Base-by-base conservation (phyloP, 2,888 invertebrate genomes). In the Dendrolimus pini region DNA sequence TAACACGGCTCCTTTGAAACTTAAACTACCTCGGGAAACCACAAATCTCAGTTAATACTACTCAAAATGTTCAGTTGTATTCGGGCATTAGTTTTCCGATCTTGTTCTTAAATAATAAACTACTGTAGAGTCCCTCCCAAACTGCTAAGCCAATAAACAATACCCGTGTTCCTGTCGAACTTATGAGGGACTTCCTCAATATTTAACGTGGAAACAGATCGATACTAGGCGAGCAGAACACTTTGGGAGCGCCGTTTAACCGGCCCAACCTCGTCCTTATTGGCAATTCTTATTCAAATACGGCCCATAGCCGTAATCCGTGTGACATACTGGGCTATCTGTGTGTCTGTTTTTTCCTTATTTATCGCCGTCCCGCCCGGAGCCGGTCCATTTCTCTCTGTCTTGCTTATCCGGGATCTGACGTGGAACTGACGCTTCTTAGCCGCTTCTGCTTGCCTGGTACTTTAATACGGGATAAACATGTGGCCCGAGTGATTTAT, bases 261-360 rank as follows among this genome's bases (percentile, higher is more conserved):
- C 75, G 72, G 62, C 71, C 75, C 73, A 65, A 66, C 71, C 66
- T 71, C 61, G 64, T 76, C 72, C 74, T 84, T 86, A 85, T 87
- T 86, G 83, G 82, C 86, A 82, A 89, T 89, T 87, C 85, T 83
- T 85, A 89, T 89, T 89, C 85, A 88, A 89, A 88, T 85, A 84
- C 77, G 79, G 79, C 72, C 71, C 74, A 75, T 72, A 62, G 54
- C 52, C 69, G 82, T 85, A 87, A 86, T 88, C 87, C 81, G 74
- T 69, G 77, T 80, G 86, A 87, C 88, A 85, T 82, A 83, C 85
- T 80, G 80, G 80, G 76, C 81, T 80, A 83, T 83, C 82, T 82
- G 76, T 71, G 71, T 80, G 83, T 82, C 82, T 81, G 78, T 75
- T 83, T 82, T 82, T 83, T 83, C 82, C 76, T 84, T 89, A 86